A percentile compares a stretch with the other conserved stretches of the same genome.
Conservation (phyloP, 2,888 invertebrate genomes). For the Yponomeuta cagnagella region DNA sequence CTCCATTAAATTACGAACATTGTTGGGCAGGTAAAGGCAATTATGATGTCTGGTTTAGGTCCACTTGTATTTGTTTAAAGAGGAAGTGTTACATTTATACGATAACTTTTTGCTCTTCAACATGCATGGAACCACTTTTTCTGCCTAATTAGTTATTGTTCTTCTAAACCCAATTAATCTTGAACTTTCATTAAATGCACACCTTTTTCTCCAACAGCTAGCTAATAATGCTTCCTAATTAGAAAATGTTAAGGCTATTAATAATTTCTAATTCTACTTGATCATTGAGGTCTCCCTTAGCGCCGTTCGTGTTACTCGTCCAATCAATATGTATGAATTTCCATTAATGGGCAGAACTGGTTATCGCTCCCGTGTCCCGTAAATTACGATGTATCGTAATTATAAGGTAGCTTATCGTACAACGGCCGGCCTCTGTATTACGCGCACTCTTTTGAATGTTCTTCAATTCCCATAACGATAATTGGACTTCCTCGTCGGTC, state of each 20-base stretch:
- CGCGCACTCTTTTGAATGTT: constrained; percentile 1
- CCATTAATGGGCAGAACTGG: constrained; percentile 50
- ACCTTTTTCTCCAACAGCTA: background rate
- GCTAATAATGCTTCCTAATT: background rate
- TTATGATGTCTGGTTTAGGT: background rate
- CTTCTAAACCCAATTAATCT: background rate
- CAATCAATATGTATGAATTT: constrained; percentile 47
- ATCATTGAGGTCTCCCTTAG: background rate
- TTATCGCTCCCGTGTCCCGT: constrained; percentile 35
- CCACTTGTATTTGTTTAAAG: background rate
- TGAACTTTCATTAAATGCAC: constrained; percentile 1
- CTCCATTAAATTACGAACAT: background rate
- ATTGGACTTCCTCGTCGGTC: background rate
- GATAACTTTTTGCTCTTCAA: background rate
- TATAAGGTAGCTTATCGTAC: constrained; percentile 43
- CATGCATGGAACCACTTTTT: background rate
- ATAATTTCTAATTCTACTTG: background rate
- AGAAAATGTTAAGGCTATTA: constrained; percentile 4
- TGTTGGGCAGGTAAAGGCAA: background rate
- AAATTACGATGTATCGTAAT: constrained; percentile 46
- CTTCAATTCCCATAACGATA: background rate
- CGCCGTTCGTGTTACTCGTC: constrained; percentile 26
- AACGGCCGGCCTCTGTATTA: constrained; percentile 24
- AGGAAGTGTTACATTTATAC: background rate
- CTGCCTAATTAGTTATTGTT: background rate